phyloP scores from a whole-genome alignment of 2,113 vertebrate species.

The Camelus dromedarius region DNA sequence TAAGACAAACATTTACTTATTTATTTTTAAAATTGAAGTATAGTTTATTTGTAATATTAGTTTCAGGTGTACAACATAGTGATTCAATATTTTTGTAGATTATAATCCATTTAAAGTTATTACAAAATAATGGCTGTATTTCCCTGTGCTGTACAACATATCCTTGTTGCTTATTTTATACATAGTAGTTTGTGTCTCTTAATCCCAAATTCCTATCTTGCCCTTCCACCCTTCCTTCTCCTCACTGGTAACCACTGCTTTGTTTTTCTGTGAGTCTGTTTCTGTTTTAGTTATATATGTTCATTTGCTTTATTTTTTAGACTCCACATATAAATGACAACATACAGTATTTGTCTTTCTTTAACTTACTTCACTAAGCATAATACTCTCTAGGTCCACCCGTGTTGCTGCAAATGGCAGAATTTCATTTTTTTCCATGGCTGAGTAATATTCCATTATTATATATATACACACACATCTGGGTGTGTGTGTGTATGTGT shows the following conservation, averaged over 20 bases:
- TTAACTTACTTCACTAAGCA: neutral
- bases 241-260: neutral
- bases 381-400: neutral
- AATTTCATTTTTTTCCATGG: neutral
- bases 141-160: neutral
- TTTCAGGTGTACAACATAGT: neutral
- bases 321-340: neutral
- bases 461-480: neutral
- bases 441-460: neutral
- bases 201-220: neutral
- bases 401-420: neutral
- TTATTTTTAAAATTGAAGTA: neutral
- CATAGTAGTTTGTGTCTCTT: neutral
- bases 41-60: neutral
- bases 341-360: neutral
- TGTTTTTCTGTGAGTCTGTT: neutral
- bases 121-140: neutral
- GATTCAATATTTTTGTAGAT: neutral
- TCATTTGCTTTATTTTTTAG: neutral
- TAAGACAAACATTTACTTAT: neutral
- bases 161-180: neutral
- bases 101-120: neutral
- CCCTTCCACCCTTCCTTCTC: neutral
- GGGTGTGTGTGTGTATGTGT: neutral
- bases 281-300: neutral